Conservation (phyloP, 2,888 invertebrate genomes). For the Bedellia somnulentella region DNA sequence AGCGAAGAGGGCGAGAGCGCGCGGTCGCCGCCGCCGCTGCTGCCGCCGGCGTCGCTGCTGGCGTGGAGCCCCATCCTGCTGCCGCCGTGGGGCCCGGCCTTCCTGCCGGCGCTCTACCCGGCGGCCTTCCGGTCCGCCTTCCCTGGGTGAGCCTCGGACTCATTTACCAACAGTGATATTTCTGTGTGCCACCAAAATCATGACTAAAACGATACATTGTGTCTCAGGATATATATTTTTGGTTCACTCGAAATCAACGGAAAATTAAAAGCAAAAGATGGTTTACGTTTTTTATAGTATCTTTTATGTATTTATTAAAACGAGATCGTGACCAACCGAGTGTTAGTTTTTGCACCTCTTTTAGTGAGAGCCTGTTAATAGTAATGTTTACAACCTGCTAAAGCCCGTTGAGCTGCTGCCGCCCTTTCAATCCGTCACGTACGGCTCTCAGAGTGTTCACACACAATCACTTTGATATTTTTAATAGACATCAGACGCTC, state of each 20-base stretch:
- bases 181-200: no score
- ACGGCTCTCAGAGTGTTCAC: constrained; percentile 23
- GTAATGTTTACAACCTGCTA: constrained; percentile 53
- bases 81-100: constrained; percentile 75
- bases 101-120: constrained; percentile 72
- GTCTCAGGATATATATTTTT: no score
- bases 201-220: no score
- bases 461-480: constrained; percentile 18
- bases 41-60: constrained; percentile 66
- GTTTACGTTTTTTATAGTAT: no score
- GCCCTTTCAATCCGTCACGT: constrained; percentile 48
- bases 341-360: constrained; percentile 35
- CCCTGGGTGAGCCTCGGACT: constrained; percentile 75
- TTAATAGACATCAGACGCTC: constrained; percentile 24
- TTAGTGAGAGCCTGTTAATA: constrained; percentile 37
- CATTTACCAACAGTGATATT: no score
- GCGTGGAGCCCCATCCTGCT: constrained; percentile 76
- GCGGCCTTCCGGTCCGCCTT: constrained; percentile 71
- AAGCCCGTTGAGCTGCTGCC: constrained; percentile 22
- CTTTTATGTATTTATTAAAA: no score
- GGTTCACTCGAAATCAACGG: background rate
- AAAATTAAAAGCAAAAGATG: no score
- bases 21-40: constrained; percentile 39
- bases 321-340: constrained; percentile 10
- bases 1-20: constrained; percentile 47